Percentiles rank a stretch among this genome's conserved stretches.
These are phyloP conservation scores for Clarias magur DNA, from an alignment of 2,113 vertebrate genomes.

Conservation along the genomic window DNA sequence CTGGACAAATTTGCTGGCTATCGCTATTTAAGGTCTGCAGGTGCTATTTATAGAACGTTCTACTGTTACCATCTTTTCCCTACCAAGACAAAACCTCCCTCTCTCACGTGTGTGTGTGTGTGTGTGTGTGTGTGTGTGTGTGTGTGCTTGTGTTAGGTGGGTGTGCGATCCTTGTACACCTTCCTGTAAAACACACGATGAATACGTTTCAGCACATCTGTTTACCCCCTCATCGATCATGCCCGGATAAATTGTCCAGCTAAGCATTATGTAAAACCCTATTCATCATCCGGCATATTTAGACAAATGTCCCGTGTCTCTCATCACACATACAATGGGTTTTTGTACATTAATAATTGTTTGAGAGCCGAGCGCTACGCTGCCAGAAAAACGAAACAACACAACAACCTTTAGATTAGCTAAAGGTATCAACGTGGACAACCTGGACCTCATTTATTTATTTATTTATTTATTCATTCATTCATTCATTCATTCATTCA, in stretches of 20 bases:
- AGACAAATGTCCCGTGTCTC: constrained; percentile 38
- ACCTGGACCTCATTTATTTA: background rate
- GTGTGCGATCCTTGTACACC: constrained; percentile 7
- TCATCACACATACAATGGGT: constrained; percentile 31
- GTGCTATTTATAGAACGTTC: constrained; percentile 74
- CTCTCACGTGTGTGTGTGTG: background rate
- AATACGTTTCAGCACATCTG: constrained; percentile 52
- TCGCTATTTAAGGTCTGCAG: constrained; percentile 68
- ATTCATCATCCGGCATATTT: constrained; percentile 46
- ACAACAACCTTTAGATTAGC: background rate
- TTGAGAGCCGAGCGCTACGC: background rate
- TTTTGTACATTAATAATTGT: constrained; percentile 37
- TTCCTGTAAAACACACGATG: constrained; percentile 47
- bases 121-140: constrained; percentile 38
- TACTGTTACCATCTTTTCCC: constrained; percentile 65
- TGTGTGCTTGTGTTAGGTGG: constrained; percentile 24
- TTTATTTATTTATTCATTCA: background rate
- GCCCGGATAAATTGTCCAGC: constrained; percentile 39
- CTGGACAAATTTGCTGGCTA: constrained; percentile 65
- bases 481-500: too few relatives aligned
- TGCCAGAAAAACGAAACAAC: background rate
- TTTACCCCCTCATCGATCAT: constrained; percentile 54
- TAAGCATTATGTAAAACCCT: constrained; percentile 33
- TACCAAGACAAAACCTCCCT: constrained; percentile 31
- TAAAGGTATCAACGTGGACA: background rate